Evolutionary conservation across 2,797 vertebrate species (phyloP).

Genomic region (Champsocephalus gunnari): DNA sequence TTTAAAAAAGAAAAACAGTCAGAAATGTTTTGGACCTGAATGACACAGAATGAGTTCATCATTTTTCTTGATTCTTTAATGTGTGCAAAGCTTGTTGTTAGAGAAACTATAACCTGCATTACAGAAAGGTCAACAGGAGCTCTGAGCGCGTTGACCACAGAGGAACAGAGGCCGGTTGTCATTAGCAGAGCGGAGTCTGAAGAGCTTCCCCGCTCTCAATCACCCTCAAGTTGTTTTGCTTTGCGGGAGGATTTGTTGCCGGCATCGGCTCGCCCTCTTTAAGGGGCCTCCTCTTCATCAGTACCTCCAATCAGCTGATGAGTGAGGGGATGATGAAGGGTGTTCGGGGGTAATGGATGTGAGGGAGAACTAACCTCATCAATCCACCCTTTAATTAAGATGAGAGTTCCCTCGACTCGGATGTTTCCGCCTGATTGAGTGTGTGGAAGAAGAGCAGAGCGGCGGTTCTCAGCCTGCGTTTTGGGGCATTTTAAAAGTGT

Average conservation of each 20-base stretch:
- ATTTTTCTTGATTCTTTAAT: constrained; percentile 10
- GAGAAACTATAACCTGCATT: neutral
- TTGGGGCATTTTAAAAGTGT: neutral
- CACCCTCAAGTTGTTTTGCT: constrained; percentile 10
- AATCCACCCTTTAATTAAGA: constrained; percentile 1
- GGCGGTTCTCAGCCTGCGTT: constrained; percentile 23
- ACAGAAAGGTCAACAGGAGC: constrained; percentile 16
- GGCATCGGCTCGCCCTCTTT: constrained; percentile 21
- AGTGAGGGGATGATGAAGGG: constrained; percentile 42
- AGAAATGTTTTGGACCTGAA: constrained; percentile 59
- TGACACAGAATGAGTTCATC: constrained; percentile 17
- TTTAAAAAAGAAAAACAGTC: constrained; percentile 29
- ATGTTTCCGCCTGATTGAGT: constrained; percentile 38
- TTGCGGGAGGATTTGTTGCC: constrained; percentile 3
- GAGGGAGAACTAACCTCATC: constrained; percentile 35
- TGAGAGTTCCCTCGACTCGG: constrained; percentile 9
- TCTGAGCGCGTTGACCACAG: neutral
- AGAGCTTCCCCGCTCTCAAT: constrained; percentile 17
- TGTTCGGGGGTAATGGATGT: constrained; percentile 45
- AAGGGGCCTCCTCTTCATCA: constrained; percentile 39
- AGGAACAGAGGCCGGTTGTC: constrained; percentile 7
- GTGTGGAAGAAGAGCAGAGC: constrained; percentile 39
- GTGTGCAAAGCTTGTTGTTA: constrained; percentile 14
- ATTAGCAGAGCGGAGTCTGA: constrained; percentile 14
- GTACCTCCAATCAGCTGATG: constrained; percentile 55